Evolutionary conservation across 2,888 invertebrate genomes (phyloP).

Genomic region (Polydrusus tereticollis): DNA sequence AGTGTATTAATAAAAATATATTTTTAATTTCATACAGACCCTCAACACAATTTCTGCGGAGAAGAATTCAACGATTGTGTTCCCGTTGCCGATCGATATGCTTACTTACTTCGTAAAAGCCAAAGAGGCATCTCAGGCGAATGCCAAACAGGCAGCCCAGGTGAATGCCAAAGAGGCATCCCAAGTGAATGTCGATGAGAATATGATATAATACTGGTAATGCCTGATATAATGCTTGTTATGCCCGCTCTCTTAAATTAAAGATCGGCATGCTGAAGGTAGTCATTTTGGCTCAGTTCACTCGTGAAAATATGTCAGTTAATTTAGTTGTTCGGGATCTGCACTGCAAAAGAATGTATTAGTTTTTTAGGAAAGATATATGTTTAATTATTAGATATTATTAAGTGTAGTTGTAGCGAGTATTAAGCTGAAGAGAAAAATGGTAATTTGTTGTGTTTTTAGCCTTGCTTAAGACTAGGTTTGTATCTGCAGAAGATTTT

Average conservation of each 20-base stretch:
- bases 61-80: slow-evolving; percentile 97
- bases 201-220: slow-evolving; percentile 9
- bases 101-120: slow-evolving; percentile 83
- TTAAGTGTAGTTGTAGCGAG: too few relatives aligned
- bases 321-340: background rate
- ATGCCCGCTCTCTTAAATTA: background rate
- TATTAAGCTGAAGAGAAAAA: too few relatives aligned
- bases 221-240: background rate
- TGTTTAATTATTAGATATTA: background rate
- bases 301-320: background rate
- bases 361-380: background rate
- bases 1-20: background rate
- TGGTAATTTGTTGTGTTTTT: too few relatives aligned
- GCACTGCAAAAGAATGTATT: background rate
- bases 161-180: slow-evolving; percentile 71
- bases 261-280: background rate
- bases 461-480: too few relatives aligned
- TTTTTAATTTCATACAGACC: slow-evolving; percentile 74
- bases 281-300: background rate
- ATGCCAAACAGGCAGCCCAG: slow-evolving; percentile 5
- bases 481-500: too few relatives aligned
- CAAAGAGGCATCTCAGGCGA: slow-evolving; percentile 58
- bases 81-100: slow-evolving; percentile 83
- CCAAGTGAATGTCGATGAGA: slow-evolving; percentile 23
- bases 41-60: slow-evolving; percentile 96